Base-by-base conservation (phyloP, 2,888 invertebrate species). In the Ctenicera cuprea region DNA sequence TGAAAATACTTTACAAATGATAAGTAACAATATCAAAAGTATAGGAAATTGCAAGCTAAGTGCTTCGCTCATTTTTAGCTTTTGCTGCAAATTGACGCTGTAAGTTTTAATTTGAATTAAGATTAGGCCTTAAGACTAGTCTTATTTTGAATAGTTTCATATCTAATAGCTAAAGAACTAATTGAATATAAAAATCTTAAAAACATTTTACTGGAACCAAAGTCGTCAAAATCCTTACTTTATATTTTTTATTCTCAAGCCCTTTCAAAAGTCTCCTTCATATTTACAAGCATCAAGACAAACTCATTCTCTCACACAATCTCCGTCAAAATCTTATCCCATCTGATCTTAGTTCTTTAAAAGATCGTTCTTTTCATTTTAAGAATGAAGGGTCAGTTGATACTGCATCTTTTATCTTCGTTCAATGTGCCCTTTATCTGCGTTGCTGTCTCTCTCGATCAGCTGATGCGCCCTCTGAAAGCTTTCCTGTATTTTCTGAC, bases 351-450 rank as follows among this genome's bases (percentile, higher is more conserved):
- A 62, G 70, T 72, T 76, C 72, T 74, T 76, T 79, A 71, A 75
- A 70, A 76, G 79, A 76, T 76, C 76, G 71, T 75, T 74, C 73
- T 74, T 73, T 78, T 78, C 75, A 76, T 77, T 76, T 74, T 41
- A 43, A 50, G 64, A 62, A 74, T 65, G 66, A 74, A 72, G 74
- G 76, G 76, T 74, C 74, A 76, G 71, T 65, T 57, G 59, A 71
- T 54, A 50, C 63, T 70, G 14, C 48, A 73, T 70, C 62, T 50
- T 30, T 9, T 26, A 61, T 38, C 62, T 41, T 65, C 16, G 52
- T 72, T 63, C 72, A 68, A 68, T 61, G 68, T 57, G 67, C 26
- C 2, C 2, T 26, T 26, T 26, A 3, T 26, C 26, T 16, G 54
- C 41, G 64, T 72, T 63, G 30, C 20, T 43, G 11, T 74, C 68